Conservation (phyloP, 2,113 vertebrate species). For the Callospermophilus lateralis region DNA sequence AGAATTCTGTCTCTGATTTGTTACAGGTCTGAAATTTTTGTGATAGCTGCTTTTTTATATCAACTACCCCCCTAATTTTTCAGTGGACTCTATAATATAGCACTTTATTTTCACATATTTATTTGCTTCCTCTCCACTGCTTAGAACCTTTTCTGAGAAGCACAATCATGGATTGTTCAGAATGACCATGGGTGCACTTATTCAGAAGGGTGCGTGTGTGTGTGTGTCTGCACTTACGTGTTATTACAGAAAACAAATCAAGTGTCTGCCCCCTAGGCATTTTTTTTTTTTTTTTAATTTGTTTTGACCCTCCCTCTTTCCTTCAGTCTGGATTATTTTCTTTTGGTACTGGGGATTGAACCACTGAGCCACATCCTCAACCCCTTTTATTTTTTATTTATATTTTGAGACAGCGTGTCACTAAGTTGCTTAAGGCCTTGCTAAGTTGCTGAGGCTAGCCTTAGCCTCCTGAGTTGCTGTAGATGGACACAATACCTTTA, state of each 20-base stretch:
- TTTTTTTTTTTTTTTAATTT: neutral
- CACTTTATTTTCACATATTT: neutral
- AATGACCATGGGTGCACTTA: neutral
- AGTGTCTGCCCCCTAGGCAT: neutral
- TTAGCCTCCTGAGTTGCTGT: no score
- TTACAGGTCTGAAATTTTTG: neutral
- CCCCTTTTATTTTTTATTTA: no score
- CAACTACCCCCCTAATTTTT: neutral
- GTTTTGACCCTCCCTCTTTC: neutral
- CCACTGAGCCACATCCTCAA: no score
- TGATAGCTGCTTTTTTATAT: neutral
- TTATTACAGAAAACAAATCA: neutral
- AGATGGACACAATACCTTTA: no score
- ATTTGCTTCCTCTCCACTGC: neutral
- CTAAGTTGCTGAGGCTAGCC: no score
- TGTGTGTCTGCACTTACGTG: neutral
- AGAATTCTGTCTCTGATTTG: neutral
- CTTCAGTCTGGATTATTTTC: constrained; percentile 19
- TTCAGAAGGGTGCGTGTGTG: neutral
- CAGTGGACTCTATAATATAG: neutral
- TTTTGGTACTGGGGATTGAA: no score
- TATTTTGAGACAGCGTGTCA: no score
- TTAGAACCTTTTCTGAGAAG: neutral
- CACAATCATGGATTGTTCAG: neutral
- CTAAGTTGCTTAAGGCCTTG: no score